Conservation (phyloP, 1,140 invertebrate genomes). For the Melitaea cinxia region DNA sequence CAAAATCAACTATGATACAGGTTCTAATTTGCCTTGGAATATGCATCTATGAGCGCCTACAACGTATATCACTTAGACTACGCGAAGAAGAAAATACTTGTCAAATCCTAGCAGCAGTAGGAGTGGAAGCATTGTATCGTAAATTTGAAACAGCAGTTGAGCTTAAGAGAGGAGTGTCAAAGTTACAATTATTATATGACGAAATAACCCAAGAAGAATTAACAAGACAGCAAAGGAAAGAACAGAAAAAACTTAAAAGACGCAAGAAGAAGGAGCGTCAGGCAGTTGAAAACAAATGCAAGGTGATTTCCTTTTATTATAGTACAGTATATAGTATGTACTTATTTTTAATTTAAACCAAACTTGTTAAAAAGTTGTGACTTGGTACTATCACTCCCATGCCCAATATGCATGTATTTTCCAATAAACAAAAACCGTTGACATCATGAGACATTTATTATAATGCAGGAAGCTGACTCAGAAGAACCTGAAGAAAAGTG, state of each 20-base stretch:
- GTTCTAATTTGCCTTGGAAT: constrained; percentile 95
- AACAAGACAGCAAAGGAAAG: constrained; percentile 90
- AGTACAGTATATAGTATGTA: too few relatives aligned
- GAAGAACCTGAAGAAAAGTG: constrained; percentile 78
- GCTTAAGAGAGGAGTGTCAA: constrained; percentile 92
- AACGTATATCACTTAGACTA: constrained; percentile 91
- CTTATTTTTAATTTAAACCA: too few relatives aligned
- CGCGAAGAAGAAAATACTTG: constrained; percentile 95
- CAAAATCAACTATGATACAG: constrained; percentile 42
- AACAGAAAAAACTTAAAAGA: constrained; percentile 93
- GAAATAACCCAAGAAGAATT: constrained; percentile 92
- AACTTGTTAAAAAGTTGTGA: too few relatives aligned
- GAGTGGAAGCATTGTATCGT: constrained; percentile 91
- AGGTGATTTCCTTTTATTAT: constrained; percentile 37
- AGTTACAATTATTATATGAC: constrained; percentile 91
- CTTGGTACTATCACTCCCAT: too few relatives aligned
- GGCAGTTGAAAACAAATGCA: constrained; percentile 71
- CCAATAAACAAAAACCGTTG: too few relatives aligned
- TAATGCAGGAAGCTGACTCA: constrained; percentile 67
- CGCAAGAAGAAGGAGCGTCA: constrained; percentile 90
- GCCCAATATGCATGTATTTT: too few relatives aligned
- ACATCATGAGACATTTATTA: neutral
- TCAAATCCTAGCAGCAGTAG: constrained; percentile 94
- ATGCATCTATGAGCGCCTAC: constrained; percentile 93
- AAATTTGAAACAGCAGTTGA: constrained; percentile 95